phyloP scores from a whole-genome alignment of 2,113 vertebrate genomes.

The Reinhardtius hippoglossoides region DNA sequence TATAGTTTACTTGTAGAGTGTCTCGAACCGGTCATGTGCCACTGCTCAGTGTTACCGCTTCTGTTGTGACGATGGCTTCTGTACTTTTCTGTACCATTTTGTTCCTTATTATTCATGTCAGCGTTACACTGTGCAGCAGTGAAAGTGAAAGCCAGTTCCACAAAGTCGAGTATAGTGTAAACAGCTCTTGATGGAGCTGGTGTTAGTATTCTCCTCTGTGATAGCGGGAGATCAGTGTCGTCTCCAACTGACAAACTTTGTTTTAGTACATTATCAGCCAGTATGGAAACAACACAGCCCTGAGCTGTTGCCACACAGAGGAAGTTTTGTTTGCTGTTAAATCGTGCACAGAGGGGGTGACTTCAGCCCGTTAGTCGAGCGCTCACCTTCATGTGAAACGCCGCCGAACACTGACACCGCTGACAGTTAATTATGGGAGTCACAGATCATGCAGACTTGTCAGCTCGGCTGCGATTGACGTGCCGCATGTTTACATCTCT shows the following conservation, averaged over 20 bases:
- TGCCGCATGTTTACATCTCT: constrained; percentile 74
- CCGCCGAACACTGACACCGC: constrained; percentile 69
- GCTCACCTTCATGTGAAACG: constrained; percentile 73
- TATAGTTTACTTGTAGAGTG: constrained; percentile 42
- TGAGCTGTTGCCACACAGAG: constrained; percentile 53
- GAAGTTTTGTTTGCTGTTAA: constrained; percentile 71
- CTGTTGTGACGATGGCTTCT: constrained; percentile 1
- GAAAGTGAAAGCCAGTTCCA: constrained; percentile 35
- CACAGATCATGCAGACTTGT: constrained; percentile 79
- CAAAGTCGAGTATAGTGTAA: constrained; percentile 28
- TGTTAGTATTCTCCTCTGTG: constrained; percentile 35
- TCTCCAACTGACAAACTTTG: constrained; percentile 42
- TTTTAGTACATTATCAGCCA: constrained; percentile 30
- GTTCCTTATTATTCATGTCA: constrained; percentile 1
- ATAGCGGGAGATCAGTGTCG: constrained; percentile 19
- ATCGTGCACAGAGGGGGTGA: constrained; percentile 54
- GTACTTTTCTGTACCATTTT: background rate
- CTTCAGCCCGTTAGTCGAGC: constrained; percentile 76
- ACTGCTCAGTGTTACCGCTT: constrained; percentile 2
- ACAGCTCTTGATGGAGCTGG: constrained; percentile 27
- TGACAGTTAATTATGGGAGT: constrained; percentile 84
- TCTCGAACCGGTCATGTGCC: constrained; percentile 12
- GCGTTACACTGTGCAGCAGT: background rate
- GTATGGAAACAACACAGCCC: constrained; percentile 51
- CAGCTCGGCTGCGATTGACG: constrained; percentile 73